Conservation (phyloP, 2,888 invertebrate species). For the Bruchidius siliquastri region DNA sequence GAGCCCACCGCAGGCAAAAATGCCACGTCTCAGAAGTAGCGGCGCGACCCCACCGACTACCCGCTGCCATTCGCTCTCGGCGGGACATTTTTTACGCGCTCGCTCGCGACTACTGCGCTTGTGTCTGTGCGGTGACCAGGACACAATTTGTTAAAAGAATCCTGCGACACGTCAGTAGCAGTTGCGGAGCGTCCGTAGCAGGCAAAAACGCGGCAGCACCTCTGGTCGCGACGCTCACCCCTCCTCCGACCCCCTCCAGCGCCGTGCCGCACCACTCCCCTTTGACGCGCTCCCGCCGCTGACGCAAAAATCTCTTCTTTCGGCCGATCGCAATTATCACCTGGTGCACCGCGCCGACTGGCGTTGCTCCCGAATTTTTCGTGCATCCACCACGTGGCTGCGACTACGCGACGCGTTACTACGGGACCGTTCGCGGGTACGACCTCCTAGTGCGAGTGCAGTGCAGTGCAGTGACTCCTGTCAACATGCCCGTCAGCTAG, state of each 20-base stretch:
- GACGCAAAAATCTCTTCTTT: constrained; percentile 53
- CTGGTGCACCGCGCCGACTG: constrained; percentile 37
- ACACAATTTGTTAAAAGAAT: constrained; percentile 52
- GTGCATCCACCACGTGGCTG: constrained; percentile 28
- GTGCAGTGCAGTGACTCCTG: not conserved
- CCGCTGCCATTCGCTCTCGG: not conserved
- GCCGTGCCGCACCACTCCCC: constrained; percentile 51
- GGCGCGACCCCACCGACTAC: constrained; percentile 32
- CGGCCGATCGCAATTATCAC: constrained; percentile 50
- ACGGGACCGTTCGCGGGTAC: not conserved
- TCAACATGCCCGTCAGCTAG: not conserved
- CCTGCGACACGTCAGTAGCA: constrained; percentile 48
- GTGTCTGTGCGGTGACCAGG: constrained; percentile 39
- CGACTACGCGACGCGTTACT: not conserved
- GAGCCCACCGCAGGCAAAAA: constrained; percentile 47
- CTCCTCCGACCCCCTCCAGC: constrained; percentile 48
- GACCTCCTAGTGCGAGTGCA: constrained; percentile 1
- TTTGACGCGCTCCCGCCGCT: constrained; percentile 29
- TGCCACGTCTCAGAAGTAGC: constrained; percentile 43
- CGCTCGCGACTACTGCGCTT: constrained; percentile 47
- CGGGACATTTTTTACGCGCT: constrained; percentile 11
- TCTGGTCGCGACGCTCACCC: constrained; percentile 50
- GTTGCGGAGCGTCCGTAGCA: constrained; percentile 45
- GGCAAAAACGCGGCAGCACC: not conserved
- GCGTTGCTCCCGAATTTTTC: constrained; percentile 31